Percentiles rank a stretch among this genome's conserved stretches.
phyloP scores from a whole-genome alignment of 2,113 vertebrate genomes.

The Agelaius phoeniceus region DNA sequence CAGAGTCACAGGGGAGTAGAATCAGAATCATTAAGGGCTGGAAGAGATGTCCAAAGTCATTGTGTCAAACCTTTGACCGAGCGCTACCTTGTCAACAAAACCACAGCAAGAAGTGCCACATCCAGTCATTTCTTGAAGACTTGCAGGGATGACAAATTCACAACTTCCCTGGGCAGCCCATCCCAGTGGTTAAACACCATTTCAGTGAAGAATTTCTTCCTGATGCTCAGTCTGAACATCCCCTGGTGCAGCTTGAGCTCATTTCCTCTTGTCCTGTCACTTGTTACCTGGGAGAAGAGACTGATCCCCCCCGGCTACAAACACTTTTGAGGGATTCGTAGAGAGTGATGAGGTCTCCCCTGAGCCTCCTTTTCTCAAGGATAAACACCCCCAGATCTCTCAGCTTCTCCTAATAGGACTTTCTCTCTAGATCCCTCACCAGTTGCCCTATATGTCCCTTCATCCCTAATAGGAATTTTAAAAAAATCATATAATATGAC shows the following conservation, averaged over 20 bases:
- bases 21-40: background rate
- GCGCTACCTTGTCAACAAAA: accelerated
- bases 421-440: background rate
- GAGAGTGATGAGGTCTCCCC: background rate
- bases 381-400: background rate
- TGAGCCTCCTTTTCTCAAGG: background rate
- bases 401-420: background rate
- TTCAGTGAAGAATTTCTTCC: background rate
- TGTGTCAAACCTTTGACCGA: background rate
- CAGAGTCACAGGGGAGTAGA: background rate
- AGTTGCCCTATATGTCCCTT: background rate
- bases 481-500: background rate
- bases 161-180: background rate
- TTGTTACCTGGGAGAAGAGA: background rate
- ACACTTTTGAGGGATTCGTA: background rate
- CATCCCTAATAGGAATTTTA: background rate
- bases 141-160: background rate
- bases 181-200: background rate
- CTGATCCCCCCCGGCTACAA: no score
- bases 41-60: background rate
- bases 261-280: accelerated
- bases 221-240: background rate
- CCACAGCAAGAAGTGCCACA: background rate
- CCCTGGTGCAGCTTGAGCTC: background rate
- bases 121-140: no score